These are phyloP conservation scores for Agrilus mali DNA, from an alignment of 2,888 invertebrate genomes.

Conservation along the genomic window DNA sequence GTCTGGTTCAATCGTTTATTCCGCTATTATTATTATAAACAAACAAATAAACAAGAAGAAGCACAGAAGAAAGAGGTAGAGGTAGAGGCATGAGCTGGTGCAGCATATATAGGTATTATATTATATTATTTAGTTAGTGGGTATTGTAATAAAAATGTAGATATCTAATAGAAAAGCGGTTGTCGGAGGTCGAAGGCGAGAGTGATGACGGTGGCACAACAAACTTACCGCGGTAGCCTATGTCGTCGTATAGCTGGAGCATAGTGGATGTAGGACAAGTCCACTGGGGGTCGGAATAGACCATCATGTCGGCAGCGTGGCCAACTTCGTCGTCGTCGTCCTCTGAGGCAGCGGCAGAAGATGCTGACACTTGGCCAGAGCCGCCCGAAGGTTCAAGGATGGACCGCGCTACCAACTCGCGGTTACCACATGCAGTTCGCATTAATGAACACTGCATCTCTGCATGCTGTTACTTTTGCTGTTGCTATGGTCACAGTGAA, in stretches of 20 bases:
- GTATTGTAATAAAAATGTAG: too few relatives aligned
- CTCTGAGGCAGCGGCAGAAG: constrained; percentile 17
- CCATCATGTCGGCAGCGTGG: constrained; percentile 34
- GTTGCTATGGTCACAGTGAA: constrained; percentile 19
- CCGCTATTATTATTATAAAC: too few relatives aligned
- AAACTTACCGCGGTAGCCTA: constrained; percentile 48
- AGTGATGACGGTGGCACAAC: not conserved
- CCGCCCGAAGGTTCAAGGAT: constrained; percentile 25
- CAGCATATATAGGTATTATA: too few relatives aligned
- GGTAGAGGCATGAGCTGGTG: too few relatives aligned
- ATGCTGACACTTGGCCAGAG: constrained; percentile 20
- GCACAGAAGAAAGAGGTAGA: too few relatives aligned
- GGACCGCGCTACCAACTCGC: constrained; percentile 30
- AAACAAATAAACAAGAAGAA: too few relatives aligned
- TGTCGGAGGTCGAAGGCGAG: too few relatives aligned
- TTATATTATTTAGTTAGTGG: too few relatives aligned
- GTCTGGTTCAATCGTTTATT: too few relatives aligned
- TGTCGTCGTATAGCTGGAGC: constrained; percentile 53
- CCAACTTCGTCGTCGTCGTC: constrained; percentile 13
- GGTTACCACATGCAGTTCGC: constrained; percentile 30
- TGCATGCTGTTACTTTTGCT: constrained; percentile 19
- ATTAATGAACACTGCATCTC: constrained; percentile 25
- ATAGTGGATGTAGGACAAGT: constrained; percentile 39
- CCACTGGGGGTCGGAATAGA: constrained; percentile 52
- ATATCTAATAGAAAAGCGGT: too few relatives aligned